Evolutionary conservation across 1,140 invertebrate species (phyloP), one percentile per base, ranked within the genome.

Genomic region (Lordiphosa mommai): DNA sequence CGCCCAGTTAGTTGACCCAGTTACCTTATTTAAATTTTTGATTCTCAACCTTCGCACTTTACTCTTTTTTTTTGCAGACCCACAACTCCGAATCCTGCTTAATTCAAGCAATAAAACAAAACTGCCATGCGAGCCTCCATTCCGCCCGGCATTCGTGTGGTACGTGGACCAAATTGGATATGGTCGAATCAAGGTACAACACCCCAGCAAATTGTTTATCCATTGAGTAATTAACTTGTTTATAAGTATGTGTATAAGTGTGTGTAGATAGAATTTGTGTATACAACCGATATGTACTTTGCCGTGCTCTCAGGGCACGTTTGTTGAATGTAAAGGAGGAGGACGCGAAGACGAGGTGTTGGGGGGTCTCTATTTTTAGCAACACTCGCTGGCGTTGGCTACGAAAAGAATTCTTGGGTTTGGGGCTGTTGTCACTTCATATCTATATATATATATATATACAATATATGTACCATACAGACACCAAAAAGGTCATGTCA

Each of bases 101-200:
- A 16, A 13, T 2, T 7, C 37, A 43, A 41, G 9, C n/a, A 14
- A 12, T 37, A 16, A 27, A n/a, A 37, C 13, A 34, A 14, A 23
- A 34, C 34, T 29, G 76, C 47, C 57, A 88, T 88, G 86, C 72
- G 82, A 55, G 67, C 86, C 61, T 66, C 86, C 60, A 86, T 89
- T 72, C 80, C 77, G 30, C 85, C 90, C n/a, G 95, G 95, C 10
- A 88, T 95, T 51, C 90, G 95, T 67, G 96, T 97, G 30, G 94
- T 96, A 5, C 90, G 95, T 43, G 95, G 95, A 6, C 93, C 93
- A 14, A 94, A 96, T 89, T 96, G 95, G 95, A 92, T 93, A 77
- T 96, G 95, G 95, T 91, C 90, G 8, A 91, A 94, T 84, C 95
- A 93, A 89, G 91, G 91, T 92, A 89, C 55, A 61, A 47, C 23